These are phyloP conservation scores for Cylas formicarius DNA, from an alignment of 1,140 invertebrate species.

Conservation along the genomic window DNA sequence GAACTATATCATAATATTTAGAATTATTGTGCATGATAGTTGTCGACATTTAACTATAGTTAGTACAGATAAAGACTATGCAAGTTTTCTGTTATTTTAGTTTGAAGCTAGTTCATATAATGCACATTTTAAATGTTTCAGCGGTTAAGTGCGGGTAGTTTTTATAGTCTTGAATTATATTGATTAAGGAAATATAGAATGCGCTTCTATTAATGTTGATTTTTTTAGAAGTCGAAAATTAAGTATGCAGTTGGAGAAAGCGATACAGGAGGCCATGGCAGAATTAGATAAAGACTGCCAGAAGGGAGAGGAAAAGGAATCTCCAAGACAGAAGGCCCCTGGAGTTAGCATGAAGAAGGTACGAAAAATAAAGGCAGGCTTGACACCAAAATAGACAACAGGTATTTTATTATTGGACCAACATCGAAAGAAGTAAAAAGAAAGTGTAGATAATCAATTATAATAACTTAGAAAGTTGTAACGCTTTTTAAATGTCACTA, in stretches of 20 bases:
- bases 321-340: too few species aligned
- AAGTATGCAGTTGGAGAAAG: slow-evolving; percentile 77
- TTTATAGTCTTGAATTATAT: background rate
- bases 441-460: slow-evolving; percentile 28
- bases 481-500: slow-evolving; percentile 29
- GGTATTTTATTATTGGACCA: slow-evolving; percentile 27
- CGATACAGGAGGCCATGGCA: slow-evolving; percentile 84
- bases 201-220: too few species aligned
- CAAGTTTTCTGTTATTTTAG: too few species aligned
- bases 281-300: slow-evolving; percentile 58
- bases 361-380: slow-evolving; percentile 12
- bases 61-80: too few species aligned
- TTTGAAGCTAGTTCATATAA: too few species aligned
- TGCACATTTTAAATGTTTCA: too few species aligned
- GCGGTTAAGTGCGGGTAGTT: too few species aligned
- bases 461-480: slow-evolving; percentile 22
- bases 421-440: slow-evolving; percentile 31
- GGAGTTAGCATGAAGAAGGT: slow-evolving; percentile 3
- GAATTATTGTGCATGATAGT: too few species aligned
- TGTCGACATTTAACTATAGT: too few species aligned
- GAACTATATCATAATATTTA: too few species aligned
- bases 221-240: slow-evolving; percentile 78
- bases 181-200: too few species aligned
- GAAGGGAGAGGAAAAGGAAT: background rate
- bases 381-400: slow-evolving; percentile 18